phyloP scores from a whole-genome alignment of 1,140 invertebrate species.

The Archivesica marissinica region DNA sequence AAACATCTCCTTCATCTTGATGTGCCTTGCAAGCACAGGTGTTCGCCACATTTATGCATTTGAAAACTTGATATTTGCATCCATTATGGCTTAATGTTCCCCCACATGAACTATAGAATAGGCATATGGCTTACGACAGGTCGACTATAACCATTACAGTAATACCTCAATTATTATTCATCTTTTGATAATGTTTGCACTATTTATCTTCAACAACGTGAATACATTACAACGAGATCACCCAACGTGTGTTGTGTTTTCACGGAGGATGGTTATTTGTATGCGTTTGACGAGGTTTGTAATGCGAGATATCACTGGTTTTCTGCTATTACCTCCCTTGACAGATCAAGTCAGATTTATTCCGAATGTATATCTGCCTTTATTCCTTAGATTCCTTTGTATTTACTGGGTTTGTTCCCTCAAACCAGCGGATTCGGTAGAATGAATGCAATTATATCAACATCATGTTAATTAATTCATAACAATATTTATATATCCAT shows the following conservation, averaged over 20 bases:
- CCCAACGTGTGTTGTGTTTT: not conserved
- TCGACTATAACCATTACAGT: not conserved
- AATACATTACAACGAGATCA: not conserved
- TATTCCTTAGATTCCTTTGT: no score
- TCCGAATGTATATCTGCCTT: no score
- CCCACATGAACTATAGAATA: not conserved
- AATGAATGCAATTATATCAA: no score
- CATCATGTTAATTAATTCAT: no score
- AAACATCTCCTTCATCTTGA: not conserved
- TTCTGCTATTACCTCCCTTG: no score
- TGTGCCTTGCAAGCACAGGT: conserved; percentile 36
- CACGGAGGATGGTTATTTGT: no score
- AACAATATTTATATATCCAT: no score
- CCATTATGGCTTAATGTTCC: conserved; percentile 41
- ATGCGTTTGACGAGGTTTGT: no score
- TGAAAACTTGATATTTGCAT: conserved; percentile 45
- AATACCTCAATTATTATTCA: conserved; percentile 20
- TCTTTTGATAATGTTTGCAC: conserved; percentile 25
- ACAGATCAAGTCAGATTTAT: no score
- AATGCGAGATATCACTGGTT: no score
- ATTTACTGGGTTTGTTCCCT: no score
- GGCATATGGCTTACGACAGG: conserved; percentile 13
- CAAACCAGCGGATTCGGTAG: no score
- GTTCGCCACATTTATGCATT: conserved; percentile 43
- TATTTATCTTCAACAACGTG: not conserved